Base-by-base conservation (phyloP, 2,113 vertebrate genomes). In the Gavia stellata region DNA sequence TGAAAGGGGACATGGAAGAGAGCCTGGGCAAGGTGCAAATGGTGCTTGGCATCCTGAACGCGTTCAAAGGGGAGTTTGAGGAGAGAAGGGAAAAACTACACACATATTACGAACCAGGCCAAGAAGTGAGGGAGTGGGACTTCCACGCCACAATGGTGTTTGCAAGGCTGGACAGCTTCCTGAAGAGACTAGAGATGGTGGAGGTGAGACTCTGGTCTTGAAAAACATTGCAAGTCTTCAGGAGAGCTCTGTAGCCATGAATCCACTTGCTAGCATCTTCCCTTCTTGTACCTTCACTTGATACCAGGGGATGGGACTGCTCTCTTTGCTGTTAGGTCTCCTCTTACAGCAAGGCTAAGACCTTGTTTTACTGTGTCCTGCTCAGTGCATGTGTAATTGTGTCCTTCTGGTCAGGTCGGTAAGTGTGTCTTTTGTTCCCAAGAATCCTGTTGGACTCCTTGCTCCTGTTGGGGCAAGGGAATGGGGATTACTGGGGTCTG, bases 1-100 rank as follows among this genome's bases (percentile, higher is more conserved):
- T 99, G 96, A 99, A 97, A 96, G 98, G 98, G 34, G 99, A 99
- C 44, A 34, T 97, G 26, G 97, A 98, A 29, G 99, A 99, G 88
- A 98, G 98, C 94, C 97, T 99, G 92, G 83, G 90, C 62, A 99
- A 98, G 90, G 98, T 99, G 55, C 97, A 98, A 20, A 97, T 91
- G 3, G 97, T 97, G 52, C 36, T 98, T 24, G 97, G 98, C 40
- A 97, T 98, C 81, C 95, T 99, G 71, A 96, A 72, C 10, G 87
- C 97, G 28, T 99, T 99, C 94, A 98, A 98, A 94, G 95, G 34
- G 56, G 94, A 82, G 0, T 99, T 98, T 50, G 98, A 99, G 42
- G 98, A 99, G 59, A 96, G 97, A 52, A 96, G 95, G 79, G 91
- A 97, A 56, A 98, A 97, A 25, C 98, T 99, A 49, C 94, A 78